These are phyloP conservation scores for Euglossa dilemma DNA, from an alignment of 1,140 invertebrate genomes.

Conservation along the genomic window DNA sequence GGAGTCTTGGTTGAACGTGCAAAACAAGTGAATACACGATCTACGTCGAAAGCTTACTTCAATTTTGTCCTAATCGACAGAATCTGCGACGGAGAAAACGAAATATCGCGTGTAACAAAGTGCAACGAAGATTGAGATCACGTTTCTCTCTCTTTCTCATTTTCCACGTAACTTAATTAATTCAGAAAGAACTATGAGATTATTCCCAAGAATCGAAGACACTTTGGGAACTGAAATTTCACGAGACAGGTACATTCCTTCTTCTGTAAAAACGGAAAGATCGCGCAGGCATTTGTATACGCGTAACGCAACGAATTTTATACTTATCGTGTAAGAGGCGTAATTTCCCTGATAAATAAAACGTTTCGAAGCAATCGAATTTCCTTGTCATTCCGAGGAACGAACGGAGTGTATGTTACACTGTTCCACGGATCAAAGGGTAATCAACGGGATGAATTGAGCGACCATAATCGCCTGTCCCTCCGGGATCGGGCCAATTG, in stretches of 20 bases:
- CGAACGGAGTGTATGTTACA: background rate
- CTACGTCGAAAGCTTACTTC: background rate
- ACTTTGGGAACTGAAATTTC: too few species aligned
- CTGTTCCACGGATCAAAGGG: background rate
- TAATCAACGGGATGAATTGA: background rate
- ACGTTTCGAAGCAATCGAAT: background rate
- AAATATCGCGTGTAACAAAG: too few species aligned
- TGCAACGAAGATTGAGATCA: too few species aligned
- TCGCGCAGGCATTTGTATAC: background rate
- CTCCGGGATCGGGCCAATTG: slow-evolving; percentile 1
- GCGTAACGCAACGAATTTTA: background rate
- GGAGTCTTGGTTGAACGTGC: slow-evolving; percentile 83
- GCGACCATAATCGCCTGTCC: background rate
- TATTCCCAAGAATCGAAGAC: too few species aligned
- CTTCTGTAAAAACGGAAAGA: background rate
- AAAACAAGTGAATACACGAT: background rate
- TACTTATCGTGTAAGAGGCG: background rate
- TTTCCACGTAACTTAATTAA: too few species aligned
- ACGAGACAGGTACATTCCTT: too few species aligned
- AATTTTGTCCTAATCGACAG: background rate
- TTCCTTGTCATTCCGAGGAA: background rate
- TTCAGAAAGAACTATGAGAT: too few species aligned
- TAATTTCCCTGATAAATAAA: slow-evolving; percentile 3
- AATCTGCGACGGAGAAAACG: background rate
- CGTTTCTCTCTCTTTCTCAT: too few species aligned